Evolutionary conservation across 2,888 invertebrate species (phyloP).

Genomic region (Himalopsyche japonica): DNA sequence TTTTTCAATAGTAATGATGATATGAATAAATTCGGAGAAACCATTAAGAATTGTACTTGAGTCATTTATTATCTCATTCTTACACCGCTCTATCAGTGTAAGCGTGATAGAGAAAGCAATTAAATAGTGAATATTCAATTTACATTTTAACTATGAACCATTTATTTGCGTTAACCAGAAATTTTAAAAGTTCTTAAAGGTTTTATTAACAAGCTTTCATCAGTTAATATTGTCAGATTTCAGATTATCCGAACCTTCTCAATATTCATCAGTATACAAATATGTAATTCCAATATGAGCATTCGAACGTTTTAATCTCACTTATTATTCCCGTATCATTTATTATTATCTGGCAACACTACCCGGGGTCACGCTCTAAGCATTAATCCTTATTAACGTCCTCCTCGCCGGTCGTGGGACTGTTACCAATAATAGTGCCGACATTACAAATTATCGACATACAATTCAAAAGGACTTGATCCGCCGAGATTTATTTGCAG

Average conservation of each 20-base stretch:
- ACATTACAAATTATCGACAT: neutral
- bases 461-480: neutral
- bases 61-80: no score
- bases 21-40: no score
- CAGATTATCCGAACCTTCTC: neutral
- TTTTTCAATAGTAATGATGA: no score
- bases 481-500: neutral
- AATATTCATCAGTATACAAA: neutral
- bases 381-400: slow-evolving; percentile 5
- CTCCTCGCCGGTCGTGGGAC: neutral
- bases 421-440: neutral
- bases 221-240: no score
- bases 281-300: neutral
- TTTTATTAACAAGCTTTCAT: neutral
- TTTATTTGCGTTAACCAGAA: no score
- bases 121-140: no score
- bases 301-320: neutral
- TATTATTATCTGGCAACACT: neutral
- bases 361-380: neutral
- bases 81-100: no score
- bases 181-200: no score
- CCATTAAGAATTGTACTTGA: no score
- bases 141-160: no score
- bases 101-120: no score
- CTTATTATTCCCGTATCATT: neutral